These are phyloP conservation scores for Indri indri DNA, from an alignment of 2,113 vertebrate genomes.

Conservation along the genomic window DNA sequence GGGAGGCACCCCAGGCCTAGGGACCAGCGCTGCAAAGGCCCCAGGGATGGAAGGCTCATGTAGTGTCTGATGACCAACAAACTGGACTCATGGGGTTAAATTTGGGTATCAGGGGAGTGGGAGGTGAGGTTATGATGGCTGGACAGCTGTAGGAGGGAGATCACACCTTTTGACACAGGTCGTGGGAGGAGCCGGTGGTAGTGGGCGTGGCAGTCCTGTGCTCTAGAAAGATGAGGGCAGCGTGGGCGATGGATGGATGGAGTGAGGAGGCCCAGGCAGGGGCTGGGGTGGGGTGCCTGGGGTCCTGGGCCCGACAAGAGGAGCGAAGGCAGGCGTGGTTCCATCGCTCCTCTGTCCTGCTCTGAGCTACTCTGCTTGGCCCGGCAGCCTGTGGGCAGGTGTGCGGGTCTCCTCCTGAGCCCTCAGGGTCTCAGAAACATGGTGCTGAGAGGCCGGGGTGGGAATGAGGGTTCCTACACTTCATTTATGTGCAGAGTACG, in stretches of 20 bases:
- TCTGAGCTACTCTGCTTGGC: neutral
- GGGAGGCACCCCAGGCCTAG: neutral
- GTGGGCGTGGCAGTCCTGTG: neutral
- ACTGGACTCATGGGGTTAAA: neutral
- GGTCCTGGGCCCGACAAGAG: neutral
- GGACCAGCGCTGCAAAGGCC: neutral
- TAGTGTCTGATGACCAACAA: fast-evolving
- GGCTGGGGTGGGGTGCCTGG: neutral
- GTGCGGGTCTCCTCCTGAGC: neutral
- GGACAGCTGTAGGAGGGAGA: fast-evolving
- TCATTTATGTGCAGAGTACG: neutral
- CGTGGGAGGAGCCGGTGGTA: neutral
- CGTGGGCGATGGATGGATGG: neutral
- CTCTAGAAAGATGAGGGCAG: neutral
- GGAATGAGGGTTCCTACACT: neutral
- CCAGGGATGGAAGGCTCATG: neutral
- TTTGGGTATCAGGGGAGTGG: too few relatives aligned
- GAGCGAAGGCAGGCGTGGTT: neutral
- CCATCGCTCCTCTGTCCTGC: neutral
- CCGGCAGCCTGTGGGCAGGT: neutral
- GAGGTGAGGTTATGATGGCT: neutral
- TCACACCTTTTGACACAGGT: neutral
- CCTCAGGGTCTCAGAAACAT: neutral
- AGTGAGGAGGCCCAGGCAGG: neutral
- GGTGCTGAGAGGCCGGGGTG: neutral